phyloP scores from a whole-genome alignment of 2,888 invertebrate genomes.

The Craniophora ligustri region DNA sequence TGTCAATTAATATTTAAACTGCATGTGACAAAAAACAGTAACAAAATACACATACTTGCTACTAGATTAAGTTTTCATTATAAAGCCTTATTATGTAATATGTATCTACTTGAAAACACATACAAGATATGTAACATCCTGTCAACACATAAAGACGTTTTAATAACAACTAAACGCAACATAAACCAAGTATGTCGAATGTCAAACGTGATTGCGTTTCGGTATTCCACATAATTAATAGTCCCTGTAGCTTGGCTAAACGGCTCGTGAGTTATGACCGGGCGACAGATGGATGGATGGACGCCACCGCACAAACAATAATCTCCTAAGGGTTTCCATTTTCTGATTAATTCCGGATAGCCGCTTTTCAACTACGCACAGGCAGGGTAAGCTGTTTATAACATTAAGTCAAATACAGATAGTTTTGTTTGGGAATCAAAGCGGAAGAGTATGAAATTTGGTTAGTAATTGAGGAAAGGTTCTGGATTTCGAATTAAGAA shows the following conservation, averaged over 20 bases:
- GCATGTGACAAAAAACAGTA: too few species aligned
- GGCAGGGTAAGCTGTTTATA: slow-evolving; percentile 14
- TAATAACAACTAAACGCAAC: slow-evolving; percentile 26
- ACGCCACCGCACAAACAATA: slow-evolving; percentile 42
- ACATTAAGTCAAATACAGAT: slow-evolving; percentile 6
- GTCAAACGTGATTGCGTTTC: slow-evolving; percentile 45
- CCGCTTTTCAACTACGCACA: slow-evolving; percentile 9
- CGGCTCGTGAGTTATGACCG: slow-evolving; percentile 49
- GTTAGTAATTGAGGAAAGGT: not conserved
- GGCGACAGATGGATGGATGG: slow-evolving; percentile 47
- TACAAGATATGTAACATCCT: not conserved
- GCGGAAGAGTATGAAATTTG: not conserved
- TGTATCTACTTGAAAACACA: not conserved
- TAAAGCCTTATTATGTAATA: not conserved
- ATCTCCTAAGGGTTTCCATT: slow-evolving; percentile 41
- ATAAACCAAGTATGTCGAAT: slow-evolving; percentile 29
- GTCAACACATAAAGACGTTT: not conserved
- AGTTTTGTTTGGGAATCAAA: not conserved
- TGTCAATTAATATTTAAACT: too few species aligned
- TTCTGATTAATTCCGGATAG: slow-evolving; percentile 37
- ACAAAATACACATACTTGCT: too few species aligned
- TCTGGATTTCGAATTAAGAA: too few species aligned
- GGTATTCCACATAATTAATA: slow-evolving; percentile 47
- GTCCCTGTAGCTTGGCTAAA: slow-evolving; percentile 38
- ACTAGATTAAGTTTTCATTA: too few species aligned